Evolutionary conservation across 1,140 invertebrate species (phyloP).

Genomic region (Pseudomyrmex gracilis): DNA sequence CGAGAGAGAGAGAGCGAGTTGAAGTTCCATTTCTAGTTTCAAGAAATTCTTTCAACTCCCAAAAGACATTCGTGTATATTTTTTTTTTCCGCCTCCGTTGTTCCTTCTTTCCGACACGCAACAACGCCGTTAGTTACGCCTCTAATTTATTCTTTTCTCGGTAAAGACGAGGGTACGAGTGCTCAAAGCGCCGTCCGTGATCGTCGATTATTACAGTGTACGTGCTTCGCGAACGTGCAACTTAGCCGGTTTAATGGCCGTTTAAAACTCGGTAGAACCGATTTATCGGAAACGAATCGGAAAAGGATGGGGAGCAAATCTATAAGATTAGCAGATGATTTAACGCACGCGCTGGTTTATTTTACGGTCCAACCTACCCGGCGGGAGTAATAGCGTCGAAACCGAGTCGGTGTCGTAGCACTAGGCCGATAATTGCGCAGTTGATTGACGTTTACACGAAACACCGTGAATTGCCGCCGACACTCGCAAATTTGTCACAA

Average conservation of each 20-base stretch:
- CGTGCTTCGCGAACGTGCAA: conserved; percentile 3
- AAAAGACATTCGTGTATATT: conserved; percentile 34
- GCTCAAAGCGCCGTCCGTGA: conserved; percentile 45
- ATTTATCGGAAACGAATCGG: conserved; percentile 31
- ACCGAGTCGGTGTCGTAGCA: conserved; percentile 11
- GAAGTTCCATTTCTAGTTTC: too few relatives aligned
- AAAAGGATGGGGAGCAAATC: not conserved
- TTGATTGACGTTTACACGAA: conserved; percentile 57
- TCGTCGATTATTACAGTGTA: conserved; percentile 38
- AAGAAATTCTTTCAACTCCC: not conserved
- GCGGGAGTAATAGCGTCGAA: not conserved
- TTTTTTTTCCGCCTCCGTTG: not conserved
- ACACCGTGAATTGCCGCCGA: conserved; percentile 17
- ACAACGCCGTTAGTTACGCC: conserved; percentile 46
- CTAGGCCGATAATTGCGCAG: conserved; percentile 48
- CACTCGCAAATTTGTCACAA: conserved; percentile 44
- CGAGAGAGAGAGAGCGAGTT: too few relatives aligned
- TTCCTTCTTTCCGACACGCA: conserved; percentile 30
- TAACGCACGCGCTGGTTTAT: not conserved
- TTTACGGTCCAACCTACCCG: not conserved
- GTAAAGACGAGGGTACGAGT: conserved; percentile 25
- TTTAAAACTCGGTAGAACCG: not conserved
- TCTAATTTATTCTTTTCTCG: conserved; percentile 59
- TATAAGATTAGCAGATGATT: not conserved
- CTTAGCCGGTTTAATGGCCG: not conserved